Evolutionary conservation across 2,113 vertebrate species (phyloP).

Genomic region (Gorsachius goisagi): DNA sequence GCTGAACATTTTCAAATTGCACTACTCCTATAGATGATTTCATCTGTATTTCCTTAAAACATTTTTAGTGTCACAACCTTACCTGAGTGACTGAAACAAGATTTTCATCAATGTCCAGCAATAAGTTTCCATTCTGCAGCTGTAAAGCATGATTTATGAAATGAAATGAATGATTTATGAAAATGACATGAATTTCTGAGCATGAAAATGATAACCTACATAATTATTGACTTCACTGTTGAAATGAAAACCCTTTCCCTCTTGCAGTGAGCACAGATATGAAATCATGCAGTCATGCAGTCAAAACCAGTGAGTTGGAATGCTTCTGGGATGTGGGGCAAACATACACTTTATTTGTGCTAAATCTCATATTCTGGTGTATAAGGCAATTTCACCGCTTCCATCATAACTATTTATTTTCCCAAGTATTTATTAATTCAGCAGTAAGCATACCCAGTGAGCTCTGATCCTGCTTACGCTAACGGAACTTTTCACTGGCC

Average conservation of each 20-base stretch:
- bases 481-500: neutral
- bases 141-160: conserved; percentile 80
- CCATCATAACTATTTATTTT: neutral
- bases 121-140: conserved; percentile 89
- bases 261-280: conserved; percentile 9
- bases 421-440: neutral
- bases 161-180: conserved; percentile 75
- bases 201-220: conserved; percentile 66
- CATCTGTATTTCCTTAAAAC: conserved; percentile 39
- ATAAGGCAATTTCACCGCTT: neutral
- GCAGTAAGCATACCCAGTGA: neutral
- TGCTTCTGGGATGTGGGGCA: neutral
- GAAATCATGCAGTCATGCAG: neutral
- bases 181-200: conserved; percentile 74
- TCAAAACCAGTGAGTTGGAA: neutral
- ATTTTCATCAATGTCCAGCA: conserved; percentile 85
- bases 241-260: neutral
- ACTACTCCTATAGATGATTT: neutral
- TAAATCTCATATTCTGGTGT: neutral
- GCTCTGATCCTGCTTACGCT: neutral
- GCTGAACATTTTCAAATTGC: neutral
- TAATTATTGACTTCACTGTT: conserved; percentile 28
- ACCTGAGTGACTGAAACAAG: conserved; percentile 85
- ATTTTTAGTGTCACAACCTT: conserved; percentile 71
- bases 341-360: neutral